These are phyloP conservation scores for Pipistrellus pygmaeus DNA, from an alignment of 2,797 vertebrate genomes.

Conservation along the genomic window DNA sequence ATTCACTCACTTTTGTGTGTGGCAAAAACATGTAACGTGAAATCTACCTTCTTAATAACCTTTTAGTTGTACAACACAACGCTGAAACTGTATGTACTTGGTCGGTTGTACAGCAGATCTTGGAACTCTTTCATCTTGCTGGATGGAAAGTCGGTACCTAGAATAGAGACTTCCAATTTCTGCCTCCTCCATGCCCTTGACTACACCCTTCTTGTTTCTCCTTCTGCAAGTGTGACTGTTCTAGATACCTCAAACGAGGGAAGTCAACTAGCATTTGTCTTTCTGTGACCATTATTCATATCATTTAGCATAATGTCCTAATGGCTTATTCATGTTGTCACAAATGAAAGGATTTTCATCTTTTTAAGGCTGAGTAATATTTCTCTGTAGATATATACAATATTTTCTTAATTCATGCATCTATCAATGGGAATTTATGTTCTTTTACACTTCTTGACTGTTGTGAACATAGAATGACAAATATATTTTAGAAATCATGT, in stretches of 20 bases:
- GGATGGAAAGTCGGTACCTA: background rate
- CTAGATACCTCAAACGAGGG: background rate
- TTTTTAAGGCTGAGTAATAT: background rate
- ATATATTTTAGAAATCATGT: background rate
- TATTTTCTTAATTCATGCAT: background rate
- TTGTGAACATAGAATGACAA: background rate
- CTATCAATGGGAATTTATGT: background rate
- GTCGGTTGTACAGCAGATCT: background rate
- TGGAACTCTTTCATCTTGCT: background rate
- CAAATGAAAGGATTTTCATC: background rate
- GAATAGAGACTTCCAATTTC: background rate
- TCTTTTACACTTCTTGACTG: background rate
- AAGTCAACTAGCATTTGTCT: background rate
- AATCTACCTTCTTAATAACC: background rate
- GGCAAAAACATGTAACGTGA: background rate
- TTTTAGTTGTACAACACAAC: background rate
- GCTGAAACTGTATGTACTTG: background rate
- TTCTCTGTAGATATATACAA: background rate
- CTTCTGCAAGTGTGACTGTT: background rate
- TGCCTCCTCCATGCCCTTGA: too few species aligned
- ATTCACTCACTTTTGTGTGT: background rate
- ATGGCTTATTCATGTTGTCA: background rate
- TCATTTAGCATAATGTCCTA: background rate
- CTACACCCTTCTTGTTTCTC: background rate
- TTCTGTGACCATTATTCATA: background rate